phyloP scores from a whole-genome alignment of 2,113 vertebrate genomes.

The Saimiri boliviensis region DNA sequence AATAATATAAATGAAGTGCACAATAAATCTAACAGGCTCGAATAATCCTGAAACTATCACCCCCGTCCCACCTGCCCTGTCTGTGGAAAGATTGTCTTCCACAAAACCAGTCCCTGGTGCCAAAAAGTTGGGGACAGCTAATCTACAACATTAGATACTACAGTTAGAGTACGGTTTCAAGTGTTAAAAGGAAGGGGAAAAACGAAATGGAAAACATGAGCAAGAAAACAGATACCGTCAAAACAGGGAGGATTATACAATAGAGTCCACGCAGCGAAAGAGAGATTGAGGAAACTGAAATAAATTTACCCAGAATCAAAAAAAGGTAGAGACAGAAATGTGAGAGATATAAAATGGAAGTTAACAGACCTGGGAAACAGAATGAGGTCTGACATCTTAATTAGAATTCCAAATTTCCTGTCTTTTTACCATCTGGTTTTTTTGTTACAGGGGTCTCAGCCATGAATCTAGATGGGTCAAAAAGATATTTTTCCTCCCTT shows the following conservation, averaged over 20 bases:
- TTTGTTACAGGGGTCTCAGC: background rate
- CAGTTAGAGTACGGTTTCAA: background rate
- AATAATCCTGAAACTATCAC: too few species aligned
- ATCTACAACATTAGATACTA: background rate
- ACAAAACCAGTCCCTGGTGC: too few species aligned
- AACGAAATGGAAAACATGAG: background rate
- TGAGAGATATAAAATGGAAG: background rate
- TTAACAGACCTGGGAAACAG: background rate
- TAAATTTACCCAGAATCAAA: background rate
- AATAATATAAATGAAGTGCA: too few species aligned
- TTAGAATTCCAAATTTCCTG: background rate
- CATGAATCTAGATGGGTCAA: too few species aligned
- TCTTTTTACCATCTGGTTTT: background rate
- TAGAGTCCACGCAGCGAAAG: background rate
- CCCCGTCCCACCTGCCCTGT: too few species aligned
- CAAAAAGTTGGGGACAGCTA: too few species aligned
- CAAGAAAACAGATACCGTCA: background rate
- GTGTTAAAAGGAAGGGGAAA: background rate
- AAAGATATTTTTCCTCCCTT: background rate
- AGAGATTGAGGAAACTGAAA: conserved; percentile 13
- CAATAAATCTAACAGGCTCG: too few species aligned
- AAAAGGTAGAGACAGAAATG: background rate
- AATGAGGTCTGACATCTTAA: background rate
- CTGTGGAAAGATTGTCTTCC: too few species aligned
- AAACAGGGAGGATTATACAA: background rate